phyloP scores from a whole-genome alignment of 2,888 invertebrate species.

The Drosophila helvetica region DNA sequence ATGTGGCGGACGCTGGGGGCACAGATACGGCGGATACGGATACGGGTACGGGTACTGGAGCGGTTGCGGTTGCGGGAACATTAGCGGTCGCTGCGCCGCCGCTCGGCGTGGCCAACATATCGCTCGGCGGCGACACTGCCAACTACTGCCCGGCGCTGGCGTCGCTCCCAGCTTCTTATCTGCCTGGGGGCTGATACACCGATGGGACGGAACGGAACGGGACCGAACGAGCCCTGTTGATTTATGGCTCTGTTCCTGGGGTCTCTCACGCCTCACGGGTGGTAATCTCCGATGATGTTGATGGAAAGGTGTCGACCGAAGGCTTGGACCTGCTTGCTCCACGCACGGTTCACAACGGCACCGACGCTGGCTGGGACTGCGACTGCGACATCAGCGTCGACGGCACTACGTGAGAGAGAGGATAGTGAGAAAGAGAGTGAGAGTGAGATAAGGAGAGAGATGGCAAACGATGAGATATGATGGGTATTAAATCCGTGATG shows the following conservation, averaged over 20 bases:
- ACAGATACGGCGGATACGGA: not conserved
- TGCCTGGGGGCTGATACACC: not conserved
- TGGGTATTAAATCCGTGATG: not conserved
- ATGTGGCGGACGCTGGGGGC: not conserved
- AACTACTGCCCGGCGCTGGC: constrained; percentile 10
- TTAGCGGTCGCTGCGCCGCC: constrained; percentile 50
- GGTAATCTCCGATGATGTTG: constrained; percentile 32
- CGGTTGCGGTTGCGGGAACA: constrained; percentile 44
- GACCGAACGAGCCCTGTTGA: constrained; percentile 9
- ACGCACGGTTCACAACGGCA: constrained; percentile 30
- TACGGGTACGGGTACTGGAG: not conserved
- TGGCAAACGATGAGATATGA: constrained; percentile 7
- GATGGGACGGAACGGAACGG: not conserved
- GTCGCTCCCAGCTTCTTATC: not conserved
- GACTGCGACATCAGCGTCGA: constrained; percentile 34
- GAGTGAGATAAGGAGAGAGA: not conserved
- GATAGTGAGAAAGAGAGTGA: not conserved
- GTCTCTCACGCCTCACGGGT: constrained; percentile 5
- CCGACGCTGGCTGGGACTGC: constrained; percentile 27
- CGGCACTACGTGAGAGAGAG: constrained; percentile 13
- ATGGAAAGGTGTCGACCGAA: constrained; percentile 19
- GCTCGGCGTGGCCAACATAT: constrained; percentile 62
- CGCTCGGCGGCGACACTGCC: constrained; percentile 24
- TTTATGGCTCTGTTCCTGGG: constrained; percentile 26
- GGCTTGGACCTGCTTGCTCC: constrained; percentile 1